Base-by-base conservation (phyloP, 2,888 invertebrate genomes). In the Drosophila paracracens region DNA sequence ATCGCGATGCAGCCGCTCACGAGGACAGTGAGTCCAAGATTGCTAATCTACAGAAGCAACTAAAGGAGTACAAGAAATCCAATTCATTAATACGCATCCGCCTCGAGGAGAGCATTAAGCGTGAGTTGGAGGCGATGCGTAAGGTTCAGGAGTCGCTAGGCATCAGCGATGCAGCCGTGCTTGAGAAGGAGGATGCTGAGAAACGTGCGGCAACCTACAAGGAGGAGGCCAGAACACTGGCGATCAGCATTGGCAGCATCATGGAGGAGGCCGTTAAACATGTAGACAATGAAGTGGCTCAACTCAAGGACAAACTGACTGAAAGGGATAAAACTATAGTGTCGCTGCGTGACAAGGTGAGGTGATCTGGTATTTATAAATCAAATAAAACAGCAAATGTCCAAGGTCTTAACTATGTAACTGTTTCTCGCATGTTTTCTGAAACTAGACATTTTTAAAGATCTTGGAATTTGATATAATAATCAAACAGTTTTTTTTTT, bases 61-160 rank as follows among this genome's bases (percentile, higher is more conserved):
- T 90, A 1, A 82, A 84, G 21, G 92, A 94, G 33, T 85, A 94
- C 11, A 94, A 95, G 76, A 91, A 93, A 43, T 92, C 92, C 25
- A 82, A 95, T 6, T 88, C 89, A 33, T 82, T 93, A 25, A 92
- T 93, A 7, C 94, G 93, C 50, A 83, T 88, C 35, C 77, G 92
- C 46, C 92, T 94, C 13, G 90, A 92, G 6, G 92, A 92, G 62
- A 81, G 94, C 40, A 90, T 92, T 18, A 89, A 91, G 11, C 94
- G 94, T 52, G 94, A 94, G 73, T 90, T 91, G 25, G 93, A 94
- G 70, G 94, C 94, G 3, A 93, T 94, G 81, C 84, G 86, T 10
- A 95, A 95, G 88, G 94, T 95, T 3, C 93, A 94, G 8, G 95
- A 95, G 88, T 94, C 95, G 1, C 87, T 95, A 36, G 92, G 93